A percentile compares a stretch with the other conserved stretches of the same genome.
These are phyloP conservation scores for Zosterops borbonicus DNA, from an alignment of 2,113 vertebrate species.

Conservation along the genomic window DNA sequence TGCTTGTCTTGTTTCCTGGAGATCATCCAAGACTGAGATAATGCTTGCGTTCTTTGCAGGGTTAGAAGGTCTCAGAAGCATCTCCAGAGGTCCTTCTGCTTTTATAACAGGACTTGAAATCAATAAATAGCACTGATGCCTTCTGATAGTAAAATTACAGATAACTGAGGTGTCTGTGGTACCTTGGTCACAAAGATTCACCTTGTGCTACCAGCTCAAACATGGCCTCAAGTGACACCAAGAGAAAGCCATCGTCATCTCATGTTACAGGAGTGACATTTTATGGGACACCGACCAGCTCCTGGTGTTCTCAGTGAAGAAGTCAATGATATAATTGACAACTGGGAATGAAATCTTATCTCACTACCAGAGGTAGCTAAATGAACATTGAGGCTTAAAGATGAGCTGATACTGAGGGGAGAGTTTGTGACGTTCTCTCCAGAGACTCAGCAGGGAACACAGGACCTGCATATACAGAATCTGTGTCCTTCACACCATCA, in stretches of 20 bases:
- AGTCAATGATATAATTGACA: neutral
- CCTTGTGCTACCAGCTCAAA: neutral
- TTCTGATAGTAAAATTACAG: neutral
- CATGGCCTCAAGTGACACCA: neutral
- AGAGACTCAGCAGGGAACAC: neutral
- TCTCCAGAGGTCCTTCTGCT: neutral
- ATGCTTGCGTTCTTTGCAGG: neutral
- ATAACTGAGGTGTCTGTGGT: neutral
- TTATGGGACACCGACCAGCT: neutral
- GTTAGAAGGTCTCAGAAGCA: neutral
- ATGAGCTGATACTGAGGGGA: neutral
- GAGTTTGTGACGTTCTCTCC: neutral
- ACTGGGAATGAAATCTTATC: neutral
- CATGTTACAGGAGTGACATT: neutral
- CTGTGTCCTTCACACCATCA: neutral
- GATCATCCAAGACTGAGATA: slow-evolving; percentile 28
- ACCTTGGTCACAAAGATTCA: neutral
- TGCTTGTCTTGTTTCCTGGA: slow-evolving; percentile 22
- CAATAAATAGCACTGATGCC: neutral
- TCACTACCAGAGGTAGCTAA: neutral
- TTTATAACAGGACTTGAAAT: neutral
- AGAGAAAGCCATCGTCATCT: neutral
- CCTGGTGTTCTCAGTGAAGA: neutral
- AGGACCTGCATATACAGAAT: neutral
- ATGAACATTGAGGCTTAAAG: neutral